Conservation (phyloP, 1,140 invertebrate species). For the Oncopodura yosiiana region DNA sequence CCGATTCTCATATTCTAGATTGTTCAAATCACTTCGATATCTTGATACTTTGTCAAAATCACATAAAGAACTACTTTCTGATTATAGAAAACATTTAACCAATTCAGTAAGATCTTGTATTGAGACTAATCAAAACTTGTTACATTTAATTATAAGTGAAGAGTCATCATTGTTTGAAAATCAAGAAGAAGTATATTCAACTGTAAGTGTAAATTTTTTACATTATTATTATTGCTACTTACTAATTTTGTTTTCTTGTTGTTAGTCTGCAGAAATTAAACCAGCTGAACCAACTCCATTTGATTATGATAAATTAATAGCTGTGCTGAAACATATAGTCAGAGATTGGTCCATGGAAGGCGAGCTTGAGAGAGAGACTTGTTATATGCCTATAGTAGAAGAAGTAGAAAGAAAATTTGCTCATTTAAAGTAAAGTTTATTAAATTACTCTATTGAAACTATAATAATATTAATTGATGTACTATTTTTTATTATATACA, state of each 20-base stretch:
- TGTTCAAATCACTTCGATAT: conserved; percentile 63
- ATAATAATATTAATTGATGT: conserved; percentile 5
- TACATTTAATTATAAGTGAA: conserved; percentile 71
- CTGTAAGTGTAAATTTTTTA: neutral
- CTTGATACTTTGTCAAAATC: conserved; percentile 58
- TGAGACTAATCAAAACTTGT: conserved; percentile 72
- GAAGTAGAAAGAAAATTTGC: conserved; percentile 63
- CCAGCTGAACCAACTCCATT: conserved; percentile 33
- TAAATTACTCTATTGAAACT: neutral
- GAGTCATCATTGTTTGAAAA: conserved; percentile 76
- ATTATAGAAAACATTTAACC: conserved; percentile 68
- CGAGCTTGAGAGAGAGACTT: conserved; percentile 66
- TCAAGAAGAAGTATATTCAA: conserved; percentile 44
- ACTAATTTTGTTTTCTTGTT: neutral
- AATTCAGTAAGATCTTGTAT: conserved; percentile 63
- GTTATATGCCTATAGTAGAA: conserved; percentile 82
- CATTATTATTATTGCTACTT: neutral
- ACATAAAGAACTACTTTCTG: conserved; percentile 63
- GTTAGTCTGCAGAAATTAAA: neutral
- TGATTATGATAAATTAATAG: conserved; percentile 77
- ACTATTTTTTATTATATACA: conserved; percentile 17
- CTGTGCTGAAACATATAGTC: conserved; percentile 87
- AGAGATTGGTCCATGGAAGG: conserved; percentile 89
- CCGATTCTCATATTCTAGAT: conserved; percentile 43
- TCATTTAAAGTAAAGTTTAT: conserved; percentile 42